Percentiles rank a stretch among this genome's conserved stretches.
These are phyloP conservation scores for Microctenopoma stevenorrisi DNA, from an alignment of 2,797 vertebrate genomes.

Conservation along the genomic window DNA sequence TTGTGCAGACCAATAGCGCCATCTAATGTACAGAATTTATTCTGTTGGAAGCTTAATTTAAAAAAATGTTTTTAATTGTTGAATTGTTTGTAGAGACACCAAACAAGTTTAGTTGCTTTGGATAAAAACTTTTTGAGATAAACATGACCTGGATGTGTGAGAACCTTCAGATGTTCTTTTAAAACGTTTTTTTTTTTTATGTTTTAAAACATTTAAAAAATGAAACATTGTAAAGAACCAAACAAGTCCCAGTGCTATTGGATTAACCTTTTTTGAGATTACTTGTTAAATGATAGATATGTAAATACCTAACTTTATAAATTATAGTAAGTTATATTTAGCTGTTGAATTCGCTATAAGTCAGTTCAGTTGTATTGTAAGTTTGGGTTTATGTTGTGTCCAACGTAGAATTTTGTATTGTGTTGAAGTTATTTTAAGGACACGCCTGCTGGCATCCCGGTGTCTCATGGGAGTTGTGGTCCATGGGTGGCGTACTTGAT, in stretches of 20 bases:
- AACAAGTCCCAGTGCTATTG: too few species aligned
- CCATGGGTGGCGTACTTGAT: conserved; percentile 18
- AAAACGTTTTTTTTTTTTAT: too few species aligned
- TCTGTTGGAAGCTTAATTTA: not conserved
- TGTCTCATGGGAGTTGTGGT: conserved; percentile 72
- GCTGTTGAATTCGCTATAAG: not conserved
- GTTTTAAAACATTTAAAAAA: too few species aligned
- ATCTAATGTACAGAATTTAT: conserved; percentile 1
- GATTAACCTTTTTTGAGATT: too few species aligned
- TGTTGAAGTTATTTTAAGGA: not conserved
- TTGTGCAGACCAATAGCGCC: conserved; percentile 5
- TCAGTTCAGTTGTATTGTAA: not conserved
- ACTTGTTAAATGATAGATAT: too few species aligned
- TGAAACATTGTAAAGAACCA: too few species aligned
- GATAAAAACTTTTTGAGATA: too few species aligned
- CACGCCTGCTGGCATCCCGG: not conserved
- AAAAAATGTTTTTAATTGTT: not conserved
- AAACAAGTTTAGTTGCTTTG: too few species aligned
- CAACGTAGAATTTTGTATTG: not conserved
- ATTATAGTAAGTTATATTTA: not conserved
- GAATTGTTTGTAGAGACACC: too few species aligned
- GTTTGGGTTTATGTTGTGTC: not conserved
- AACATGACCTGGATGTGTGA: too few species aligned
- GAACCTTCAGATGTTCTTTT: too few species aligned
- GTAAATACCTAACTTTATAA: too few species aligned